Percentiles rank a stretch among this genome's conserved stretches.
phyloP scores from a whole-genome alignment of 1,140 invertebrate species.

The Thaumatotibia leucotreta region DNA sequence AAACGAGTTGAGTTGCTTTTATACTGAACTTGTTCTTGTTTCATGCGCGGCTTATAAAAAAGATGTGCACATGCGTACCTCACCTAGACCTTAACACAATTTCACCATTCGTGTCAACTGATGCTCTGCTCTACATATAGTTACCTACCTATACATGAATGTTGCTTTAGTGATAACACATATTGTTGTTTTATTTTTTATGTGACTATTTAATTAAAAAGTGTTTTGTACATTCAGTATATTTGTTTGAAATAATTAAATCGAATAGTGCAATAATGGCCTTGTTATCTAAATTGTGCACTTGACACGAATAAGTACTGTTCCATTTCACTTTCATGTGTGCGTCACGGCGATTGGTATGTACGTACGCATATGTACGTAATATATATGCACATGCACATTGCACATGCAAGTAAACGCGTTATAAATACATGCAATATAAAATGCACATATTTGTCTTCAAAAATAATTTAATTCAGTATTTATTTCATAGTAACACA shows the following conservation, averaged over 20 bases:
- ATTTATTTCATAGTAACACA: too few species aligned
- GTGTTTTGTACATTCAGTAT: slow-evolving; percentile 14
- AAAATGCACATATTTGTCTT: too few species aligned
- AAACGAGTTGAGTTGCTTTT: background rate
- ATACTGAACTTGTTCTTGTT: background rate
- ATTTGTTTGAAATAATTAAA: slow-evolving; percentile 45
- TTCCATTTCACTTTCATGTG: slow-evolving; percentile 73
- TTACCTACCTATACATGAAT: background rate
- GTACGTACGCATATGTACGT: slow-evolving; percentile 39
- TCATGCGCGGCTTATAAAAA: background rate
- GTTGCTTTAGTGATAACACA: background rate
- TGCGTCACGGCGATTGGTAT: slow-evolving; percentile 3
- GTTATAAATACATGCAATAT: background rate
- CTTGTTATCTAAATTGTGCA: slow-evolving; percentile 76
- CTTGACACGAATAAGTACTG: slow-evolving; percentile 70
- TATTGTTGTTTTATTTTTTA: background rate
- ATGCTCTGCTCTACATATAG: background rate
- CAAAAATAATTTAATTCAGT: too few species aligned
- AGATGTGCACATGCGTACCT: background rate
- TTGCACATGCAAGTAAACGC: too few species aligned
- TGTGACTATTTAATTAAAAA: background rate
- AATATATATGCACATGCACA: slow-evolving; percentile 22
- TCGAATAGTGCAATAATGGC: slow-evolving; percentile 67
- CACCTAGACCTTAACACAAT: background rate
- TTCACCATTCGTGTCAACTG: background rate